A percentile compares a stretch with the other conserved stretches of the same genome.
These are phyloP conservation scores for Regulus satrapa DNA, from an alignment of 2,113 vertebrate species.

Conservation along the genomic window DNA sequence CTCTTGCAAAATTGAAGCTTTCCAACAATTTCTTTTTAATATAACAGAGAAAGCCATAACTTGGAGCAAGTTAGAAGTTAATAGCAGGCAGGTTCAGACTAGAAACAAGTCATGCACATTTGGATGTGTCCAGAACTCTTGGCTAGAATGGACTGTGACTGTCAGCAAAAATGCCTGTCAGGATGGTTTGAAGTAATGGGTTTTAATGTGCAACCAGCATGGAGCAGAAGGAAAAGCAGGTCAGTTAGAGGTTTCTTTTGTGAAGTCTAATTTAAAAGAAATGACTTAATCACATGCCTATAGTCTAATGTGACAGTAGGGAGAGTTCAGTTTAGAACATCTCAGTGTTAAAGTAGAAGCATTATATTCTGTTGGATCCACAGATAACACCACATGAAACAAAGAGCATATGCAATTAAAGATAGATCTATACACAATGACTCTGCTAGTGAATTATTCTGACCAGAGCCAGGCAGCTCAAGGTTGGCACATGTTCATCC, in stretches of 20 bases:
- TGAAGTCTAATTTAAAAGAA: constrained; percentile 27
- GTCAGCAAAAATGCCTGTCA: constrained; percentile 5
- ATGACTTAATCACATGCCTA: neutral
- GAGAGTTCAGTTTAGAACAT: neutral
- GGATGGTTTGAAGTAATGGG: neutral
- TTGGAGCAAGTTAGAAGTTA: neutral
- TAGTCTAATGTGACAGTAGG: neutral
- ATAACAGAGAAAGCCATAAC: neutral
- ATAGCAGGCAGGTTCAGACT: neutral
- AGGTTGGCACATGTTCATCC: neutral
- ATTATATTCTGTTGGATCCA: neutral
- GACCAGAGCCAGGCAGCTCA: neutral
- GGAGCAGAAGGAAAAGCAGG: neutral
- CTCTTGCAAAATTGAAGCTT: neutral
- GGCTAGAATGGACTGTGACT: neutral
- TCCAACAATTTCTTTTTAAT: neutral
- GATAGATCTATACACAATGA: neutral
- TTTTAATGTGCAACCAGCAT: neutral
- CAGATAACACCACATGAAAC: neutral
- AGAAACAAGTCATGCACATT: neutral
- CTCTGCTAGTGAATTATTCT: neutral
- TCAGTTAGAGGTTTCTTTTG: constrained; percentile 3
- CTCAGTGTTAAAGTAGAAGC: neutral
- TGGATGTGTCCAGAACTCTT: constrained; percentile 14
- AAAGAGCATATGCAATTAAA: neutral